Conservation (phyloP, 2,888 invertebrate species). For the Amiota mariae region DNA sequence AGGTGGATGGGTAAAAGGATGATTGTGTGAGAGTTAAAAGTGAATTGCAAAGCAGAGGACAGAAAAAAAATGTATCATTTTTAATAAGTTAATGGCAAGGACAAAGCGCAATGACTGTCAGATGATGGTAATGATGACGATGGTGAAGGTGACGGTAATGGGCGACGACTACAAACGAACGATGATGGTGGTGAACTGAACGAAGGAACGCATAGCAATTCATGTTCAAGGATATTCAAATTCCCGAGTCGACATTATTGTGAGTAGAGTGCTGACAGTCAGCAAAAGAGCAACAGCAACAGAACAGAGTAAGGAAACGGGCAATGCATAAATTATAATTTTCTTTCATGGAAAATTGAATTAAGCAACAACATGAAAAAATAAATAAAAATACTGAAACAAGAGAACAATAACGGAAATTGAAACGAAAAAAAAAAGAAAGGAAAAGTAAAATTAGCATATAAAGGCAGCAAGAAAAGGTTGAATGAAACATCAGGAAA, state of each 20-base stretch:
- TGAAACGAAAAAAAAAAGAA: not conserved
- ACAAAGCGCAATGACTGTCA: not conserved
- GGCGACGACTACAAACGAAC: slow-evolving; percentile 4
- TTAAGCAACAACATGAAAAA: slow-evolving; percentile 5
- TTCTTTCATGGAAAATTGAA: slow-evolving; percentile 23
- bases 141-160: not conserved
- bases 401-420: not conserved
- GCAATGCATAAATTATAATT: slow-evolving; percentile 27
- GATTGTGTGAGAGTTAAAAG: no score
- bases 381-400: no score
- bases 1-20: no score
- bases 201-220: no score
- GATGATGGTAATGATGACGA: not conserved
- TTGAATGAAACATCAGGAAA: not conserved
- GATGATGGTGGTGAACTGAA: no score
- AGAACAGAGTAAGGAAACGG: no score
- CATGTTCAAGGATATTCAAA: no score
- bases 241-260: no score
- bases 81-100: slow-evolving; percentile 20
- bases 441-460: not conserved
- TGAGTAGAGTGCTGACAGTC: no score
- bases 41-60: not conserved
- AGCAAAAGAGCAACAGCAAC: no score
- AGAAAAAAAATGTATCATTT: not conserved
- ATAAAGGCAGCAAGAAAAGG: not conserved